A percentile compares a stretch with the other conserved stretches of the same genome.
phyloP scores from a whole-genome alignment of 2,888 invertebrate species.

The Drosophila dives region DNA sequence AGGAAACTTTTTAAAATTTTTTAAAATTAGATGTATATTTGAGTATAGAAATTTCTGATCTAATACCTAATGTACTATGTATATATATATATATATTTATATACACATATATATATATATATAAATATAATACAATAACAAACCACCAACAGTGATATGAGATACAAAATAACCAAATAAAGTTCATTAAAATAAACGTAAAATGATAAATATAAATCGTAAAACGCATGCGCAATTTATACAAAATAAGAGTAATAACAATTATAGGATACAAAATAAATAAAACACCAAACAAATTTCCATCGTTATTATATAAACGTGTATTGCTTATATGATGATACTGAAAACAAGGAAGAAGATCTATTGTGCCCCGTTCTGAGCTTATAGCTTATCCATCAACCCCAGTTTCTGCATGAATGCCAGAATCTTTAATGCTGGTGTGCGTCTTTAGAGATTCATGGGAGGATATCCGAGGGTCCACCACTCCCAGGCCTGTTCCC shows the following conservation, averaged over 20 bases:
- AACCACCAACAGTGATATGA: slow-evolving; percentile 81
- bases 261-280: slow-evolving; percentile 13
- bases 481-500: too few relatives aligned
- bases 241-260: slow-evolving; percentile 21
- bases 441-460: too few relatives aligned
- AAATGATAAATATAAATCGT: slow-evolving; percentile 11
- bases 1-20: slow-evolving; percentile 61
- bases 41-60: slow-evolving; percentile 64
- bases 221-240: slow-evolving; percentile 26
- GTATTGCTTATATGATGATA: slow-evolving; percentile 42
- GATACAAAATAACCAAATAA: slow-evolving; percentile 60
- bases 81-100: slow-evolving; percentile 31
- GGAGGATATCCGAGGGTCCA: too few relatives aligned
- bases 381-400: too few relatives aligned
- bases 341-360: too few relatives aligned
- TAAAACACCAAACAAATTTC: slow-evolving; percentile 37
- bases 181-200: slow-evolving; percentile 42
- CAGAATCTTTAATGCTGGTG: too few relatives aligned
- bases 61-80: slow-evolving; percentile 45
- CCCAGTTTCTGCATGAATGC: too few relatives aligned
- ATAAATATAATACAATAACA: too few relatives aligned
- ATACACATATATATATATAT: too few relatives aligned
- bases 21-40: slow-evolving; percentile 73
- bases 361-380: too few relatives aligned
- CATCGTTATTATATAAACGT: slow-evolving; percentile 44